These are phyloP conservation scores for Geodia barretti DNA, from an alignment of 37 sponge, comb jelly and placozoan species.

Conservation along the genomic window DNA sequence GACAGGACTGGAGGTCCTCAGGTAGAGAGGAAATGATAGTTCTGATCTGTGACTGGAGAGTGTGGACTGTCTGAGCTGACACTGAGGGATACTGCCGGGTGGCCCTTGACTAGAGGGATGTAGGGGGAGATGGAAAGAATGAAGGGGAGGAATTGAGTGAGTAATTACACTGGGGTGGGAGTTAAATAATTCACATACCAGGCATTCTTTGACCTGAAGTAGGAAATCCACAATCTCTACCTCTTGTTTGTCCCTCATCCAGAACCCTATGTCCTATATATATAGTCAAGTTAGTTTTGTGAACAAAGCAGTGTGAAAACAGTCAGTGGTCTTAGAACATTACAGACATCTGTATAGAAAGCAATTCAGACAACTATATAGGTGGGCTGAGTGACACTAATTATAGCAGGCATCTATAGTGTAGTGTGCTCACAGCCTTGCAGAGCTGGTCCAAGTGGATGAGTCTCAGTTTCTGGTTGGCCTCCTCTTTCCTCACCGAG, in stretches of 20 bases:
- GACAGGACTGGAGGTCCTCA: conserved; percentile 68
- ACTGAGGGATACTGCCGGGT: conserved; percentile 44
- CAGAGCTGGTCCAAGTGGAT: conserved; percentile 81
- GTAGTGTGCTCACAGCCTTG: conserved; percentile 78
- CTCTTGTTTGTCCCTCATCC: conserved; percentile 88
- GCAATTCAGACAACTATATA: too few relatives aligned
- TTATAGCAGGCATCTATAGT: too few relatives aligned
- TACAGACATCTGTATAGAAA: too few relatives aligned
- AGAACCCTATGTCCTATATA: conserved; percentile 81
- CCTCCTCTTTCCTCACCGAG: conserved; percentile 68
- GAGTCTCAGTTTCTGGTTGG: conserved; percentile 77
- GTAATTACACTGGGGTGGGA: background rate
- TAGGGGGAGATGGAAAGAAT: too few relatives aligned
- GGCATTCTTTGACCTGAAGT: conserved; percentile 65
- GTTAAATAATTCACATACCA: conserved; percentile 40
- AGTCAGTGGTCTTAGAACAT: too few relatives aligned
- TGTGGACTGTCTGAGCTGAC: conserved; percentile 31
- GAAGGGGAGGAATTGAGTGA: background rate
- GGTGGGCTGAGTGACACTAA: too few relatives aligned
- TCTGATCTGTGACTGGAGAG: conserved; percentile 36
- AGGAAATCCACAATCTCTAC: conserved; percentile 92
- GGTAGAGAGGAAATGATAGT: conserved; percentile 55
- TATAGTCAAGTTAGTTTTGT: too few relatives aligned
- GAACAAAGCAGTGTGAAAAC: too few relatives aligned
- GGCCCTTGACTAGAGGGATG: conserved; percentile 29